Percentiles rank a stretch among this genome's conserved stretches.
phyloP scores from a whole-genome alignment of 2,113 vertebrate genomes.

The Trogon melanurus region DNA sequence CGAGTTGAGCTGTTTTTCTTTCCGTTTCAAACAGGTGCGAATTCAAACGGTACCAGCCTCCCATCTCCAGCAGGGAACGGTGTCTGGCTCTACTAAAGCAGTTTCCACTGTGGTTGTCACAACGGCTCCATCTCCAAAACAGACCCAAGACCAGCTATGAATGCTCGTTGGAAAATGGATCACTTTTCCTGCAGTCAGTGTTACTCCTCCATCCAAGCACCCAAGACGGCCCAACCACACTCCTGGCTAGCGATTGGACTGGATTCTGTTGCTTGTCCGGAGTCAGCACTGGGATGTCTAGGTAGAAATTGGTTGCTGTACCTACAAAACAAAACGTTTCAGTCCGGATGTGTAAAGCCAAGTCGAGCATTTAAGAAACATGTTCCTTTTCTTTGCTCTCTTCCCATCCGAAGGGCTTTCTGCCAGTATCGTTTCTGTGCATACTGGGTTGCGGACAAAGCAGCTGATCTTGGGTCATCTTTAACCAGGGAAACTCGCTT shows the following conservation, averaged over 20 bases:
- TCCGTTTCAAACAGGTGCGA: conserved; percentile 81
- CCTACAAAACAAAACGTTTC: not conserved
- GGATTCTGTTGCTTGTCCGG: not conserved
- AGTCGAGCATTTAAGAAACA: not conserved
- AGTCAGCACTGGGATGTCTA: not conserved
- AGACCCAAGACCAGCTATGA: conserved; percentile 85
- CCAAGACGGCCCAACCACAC: not conserved
- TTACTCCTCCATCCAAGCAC: not conserved
- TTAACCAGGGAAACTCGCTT: not conserved
- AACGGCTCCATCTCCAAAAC: conserved; percentile 88
- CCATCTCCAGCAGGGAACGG: conserved; percentile 91
- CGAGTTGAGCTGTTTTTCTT: not conserved
- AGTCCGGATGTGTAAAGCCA: not conserved
- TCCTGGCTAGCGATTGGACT: not conserved
- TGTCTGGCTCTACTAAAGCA: conserved; percentile 86
- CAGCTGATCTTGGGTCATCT: not conserved
- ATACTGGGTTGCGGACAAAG: not conserved
- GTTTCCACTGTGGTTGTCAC: conserved; percentile 96
- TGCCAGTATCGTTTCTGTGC: not conserved
- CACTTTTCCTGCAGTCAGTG: not conserved
- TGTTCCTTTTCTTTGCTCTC: not conserved
- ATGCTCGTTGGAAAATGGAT: not conserved
- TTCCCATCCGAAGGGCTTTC: not conserved
- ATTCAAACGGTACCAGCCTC: conserved; percentile 93
- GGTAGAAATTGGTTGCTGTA: not conserved